Evolutionary conservation across 1,140 invertebrate species (phyloP).

Genomic region (Muscidifurax raptorellus): DNA sequence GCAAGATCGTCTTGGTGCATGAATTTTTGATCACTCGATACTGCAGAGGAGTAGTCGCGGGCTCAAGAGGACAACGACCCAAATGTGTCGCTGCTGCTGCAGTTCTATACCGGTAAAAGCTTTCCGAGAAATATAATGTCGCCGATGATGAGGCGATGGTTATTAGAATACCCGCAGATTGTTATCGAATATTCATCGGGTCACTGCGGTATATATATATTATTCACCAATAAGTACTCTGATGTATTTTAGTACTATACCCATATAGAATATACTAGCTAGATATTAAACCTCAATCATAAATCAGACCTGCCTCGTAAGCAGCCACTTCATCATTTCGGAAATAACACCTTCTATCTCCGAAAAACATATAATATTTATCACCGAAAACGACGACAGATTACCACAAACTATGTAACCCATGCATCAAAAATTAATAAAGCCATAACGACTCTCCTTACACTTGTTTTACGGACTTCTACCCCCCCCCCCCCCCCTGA

Average conservation of each 20-base stretch:
- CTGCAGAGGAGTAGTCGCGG: neutral
- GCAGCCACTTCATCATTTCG: neutral
- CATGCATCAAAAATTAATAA: neutral
- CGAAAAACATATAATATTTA: neutral
- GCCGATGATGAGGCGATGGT: neutral
- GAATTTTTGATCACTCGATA: slow-evolving; percentile 47
- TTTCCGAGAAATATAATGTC: neutral
- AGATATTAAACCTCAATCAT: neutral
- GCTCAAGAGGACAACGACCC: neutral
- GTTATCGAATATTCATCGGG: neutral
- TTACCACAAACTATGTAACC: neutral
- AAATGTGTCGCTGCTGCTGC: slow-evolving; percentile 1
- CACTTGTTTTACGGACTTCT: neutral
- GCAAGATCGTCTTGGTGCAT: slow-evolving; percentile 23
- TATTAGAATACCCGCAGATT: neutral
- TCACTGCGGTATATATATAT: no score
- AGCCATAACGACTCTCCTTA: slow-evolving; percentile 14
- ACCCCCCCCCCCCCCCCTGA: neutral
- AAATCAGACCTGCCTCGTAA: neutral
- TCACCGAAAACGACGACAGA: neutral
- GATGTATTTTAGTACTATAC: no score
- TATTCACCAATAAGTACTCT: no score
- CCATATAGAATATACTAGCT: no score
- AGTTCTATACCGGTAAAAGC: neutral
- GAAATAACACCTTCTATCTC: neutral